A percentile compares a stretch with the other conserved stretches of the same genome.
Evolutionary conservation across 2,113 vertebrate species (phyloP).

Genomic region (Bos javanicus): DNA sequence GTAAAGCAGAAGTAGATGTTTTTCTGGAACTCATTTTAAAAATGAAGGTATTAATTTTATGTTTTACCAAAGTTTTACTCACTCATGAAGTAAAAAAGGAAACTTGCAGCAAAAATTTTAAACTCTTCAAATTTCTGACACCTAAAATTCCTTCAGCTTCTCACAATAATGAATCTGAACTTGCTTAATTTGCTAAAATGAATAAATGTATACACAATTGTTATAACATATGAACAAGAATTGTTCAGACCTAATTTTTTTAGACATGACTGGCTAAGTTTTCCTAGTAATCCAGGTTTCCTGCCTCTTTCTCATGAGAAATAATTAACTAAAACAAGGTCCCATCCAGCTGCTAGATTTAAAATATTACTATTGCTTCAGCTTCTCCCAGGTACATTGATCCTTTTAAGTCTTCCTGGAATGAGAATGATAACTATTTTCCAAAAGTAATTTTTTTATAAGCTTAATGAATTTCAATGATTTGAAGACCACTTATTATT

Average conservation of each 20-base stretch:
- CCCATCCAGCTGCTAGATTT: not conserved
- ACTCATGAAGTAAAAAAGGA: not conserved
- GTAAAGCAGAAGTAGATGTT: not conserved
- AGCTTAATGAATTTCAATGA: not conserved
- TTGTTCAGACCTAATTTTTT: not conserved
- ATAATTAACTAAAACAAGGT: not conserved
- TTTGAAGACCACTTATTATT: constrained; percentile 59
- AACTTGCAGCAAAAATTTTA: not conserved
- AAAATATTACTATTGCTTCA: not conserved
- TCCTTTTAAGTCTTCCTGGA: constrained; percentile 4
- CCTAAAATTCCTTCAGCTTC: not conserved
- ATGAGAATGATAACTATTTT: constrained; percentile 43
- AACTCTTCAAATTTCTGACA: not conserved
- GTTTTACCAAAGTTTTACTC: not conserved
- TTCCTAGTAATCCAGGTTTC: not conserved
- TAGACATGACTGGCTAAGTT: not conserved
- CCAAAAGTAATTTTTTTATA: not conserved
- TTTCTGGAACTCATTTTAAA: not conserved
- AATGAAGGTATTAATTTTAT: not conserved
- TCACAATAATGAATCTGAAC: not conserved
- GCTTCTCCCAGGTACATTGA: not conserved
- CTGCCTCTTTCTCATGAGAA: not conserved
- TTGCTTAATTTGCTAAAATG: not conserved
- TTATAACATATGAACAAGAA: not conserved
- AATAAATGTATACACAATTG: not conserved